Percentiles rank a stretch among this genome's conserved stretches.
These are phyloP conservation scores for Dryococelus australis DNA, from an alignment of 2,888 invertebrate species.

Conservation along the genomic window DNA sequence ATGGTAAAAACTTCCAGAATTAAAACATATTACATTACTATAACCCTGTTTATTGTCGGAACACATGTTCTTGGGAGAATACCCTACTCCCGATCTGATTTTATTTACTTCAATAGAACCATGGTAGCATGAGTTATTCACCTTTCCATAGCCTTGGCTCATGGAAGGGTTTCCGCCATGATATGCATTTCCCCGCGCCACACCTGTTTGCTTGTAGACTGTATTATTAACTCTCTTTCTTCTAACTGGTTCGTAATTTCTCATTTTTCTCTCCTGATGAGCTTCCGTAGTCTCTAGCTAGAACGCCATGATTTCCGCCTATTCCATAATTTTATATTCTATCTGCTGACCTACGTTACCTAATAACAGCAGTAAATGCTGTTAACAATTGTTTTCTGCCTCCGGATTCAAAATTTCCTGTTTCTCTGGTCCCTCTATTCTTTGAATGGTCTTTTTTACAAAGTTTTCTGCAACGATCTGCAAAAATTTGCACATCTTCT, in stretches of 20 bases:
- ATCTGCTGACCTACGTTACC: neutral
- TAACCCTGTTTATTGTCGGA: neutral
- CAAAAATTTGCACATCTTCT: neutral
- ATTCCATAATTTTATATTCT: neutral
- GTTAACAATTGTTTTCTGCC: neutral
- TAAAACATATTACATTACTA: neutral
- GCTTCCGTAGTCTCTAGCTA: neutral
- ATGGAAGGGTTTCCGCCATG: neutral
- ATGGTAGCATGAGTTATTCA: neutral
- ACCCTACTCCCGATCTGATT: neutral
- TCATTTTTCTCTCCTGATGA: neutral
- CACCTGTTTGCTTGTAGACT: too few species aligned
- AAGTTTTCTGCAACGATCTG: neutral
- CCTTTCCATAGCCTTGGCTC: neutral
- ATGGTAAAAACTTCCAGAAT: neutral
- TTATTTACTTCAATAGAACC: neutral
- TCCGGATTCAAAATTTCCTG: neutral
- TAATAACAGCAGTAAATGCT: neutral
- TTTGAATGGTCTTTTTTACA: neutral
- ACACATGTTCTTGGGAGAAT: neutral
- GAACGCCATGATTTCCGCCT: neutral
- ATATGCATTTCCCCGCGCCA: too few species aligned
- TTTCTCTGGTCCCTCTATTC: neutral
- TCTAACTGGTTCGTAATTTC: neutral
- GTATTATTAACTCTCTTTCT: neutral